Conservation (phyloP, 2,797 vertebrate species). For the Poeciliopsis turneri region DNA sequence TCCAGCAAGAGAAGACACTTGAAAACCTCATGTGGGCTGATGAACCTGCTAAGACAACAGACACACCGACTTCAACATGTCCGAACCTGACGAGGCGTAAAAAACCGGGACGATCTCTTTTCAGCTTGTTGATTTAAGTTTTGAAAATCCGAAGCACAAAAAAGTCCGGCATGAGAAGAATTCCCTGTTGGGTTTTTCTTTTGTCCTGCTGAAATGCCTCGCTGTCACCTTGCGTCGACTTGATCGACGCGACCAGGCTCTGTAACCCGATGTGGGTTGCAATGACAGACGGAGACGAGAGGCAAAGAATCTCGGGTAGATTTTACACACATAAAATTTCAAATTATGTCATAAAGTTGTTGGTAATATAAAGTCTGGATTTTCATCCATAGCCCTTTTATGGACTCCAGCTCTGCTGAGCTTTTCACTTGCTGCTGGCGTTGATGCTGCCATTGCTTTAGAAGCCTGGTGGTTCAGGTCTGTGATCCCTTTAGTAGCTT, state of each 20-base stretch:
- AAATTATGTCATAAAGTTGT: background rate
- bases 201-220: slow-evolving; percentile 1
- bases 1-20: slow-evolving; percentile 47
- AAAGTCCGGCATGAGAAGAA: slow-evolving; percentile 10
- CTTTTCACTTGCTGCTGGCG: background rate
- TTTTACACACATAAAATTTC: background rate
- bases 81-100: slow-evolving; percentile 21
- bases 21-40: slow-evolving; percentile 61
- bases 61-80: slow-evolving; percentile 12
- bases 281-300: slow-evolving; percentile 19
- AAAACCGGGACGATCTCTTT: background rate
- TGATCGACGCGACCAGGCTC: background rate
- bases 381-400: background rate
- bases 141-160: slow-evolving; percentile 6
- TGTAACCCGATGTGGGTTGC: slow-evolving; percentile 3
- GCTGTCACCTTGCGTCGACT: slow-evolving; percentile 14
- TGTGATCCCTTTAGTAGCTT: background rate
- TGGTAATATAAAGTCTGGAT: background rate
- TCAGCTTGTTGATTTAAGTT: slow-evolving; percentile 17
- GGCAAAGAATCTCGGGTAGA: slow-evolving; percentile 8
- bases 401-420: background rate
- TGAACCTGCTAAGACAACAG: slow-evolving; percentile 54
- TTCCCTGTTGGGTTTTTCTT: slow-evolving; percentile 1
- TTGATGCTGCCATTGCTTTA: background rate
- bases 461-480: background rate